Evolutionary conservation across 2,888 invertebrate genomes (phyloP).

Genomic region (Diploptera punctata): DNA sequence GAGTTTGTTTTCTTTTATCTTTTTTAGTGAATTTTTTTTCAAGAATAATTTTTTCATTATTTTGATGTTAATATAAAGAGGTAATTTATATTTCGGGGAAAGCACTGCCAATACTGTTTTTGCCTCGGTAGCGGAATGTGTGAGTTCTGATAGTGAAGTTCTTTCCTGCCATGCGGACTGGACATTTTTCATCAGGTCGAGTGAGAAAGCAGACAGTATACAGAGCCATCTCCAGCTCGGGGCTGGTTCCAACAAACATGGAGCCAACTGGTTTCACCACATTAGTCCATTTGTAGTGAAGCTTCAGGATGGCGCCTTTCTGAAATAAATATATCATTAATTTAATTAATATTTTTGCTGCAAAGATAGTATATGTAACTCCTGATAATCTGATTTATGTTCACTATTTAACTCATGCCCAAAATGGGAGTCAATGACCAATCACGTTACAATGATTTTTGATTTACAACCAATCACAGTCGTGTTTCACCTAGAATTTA

Average conservation of each 20-base stretch:
- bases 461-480: no score
- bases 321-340: conserved; percentile 51
- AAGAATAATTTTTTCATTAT: no score
- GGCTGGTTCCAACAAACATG: conserved; percentile 85
- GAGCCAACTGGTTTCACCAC: conserved; percentile 78
- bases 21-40: no score
- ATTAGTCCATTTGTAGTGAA: conserved; percentile 73
- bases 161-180: conserved; percentile 73
- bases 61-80: no score
- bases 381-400: no score
- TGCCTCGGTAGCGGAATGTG: conserved; percentile 76
- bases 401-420: no score
- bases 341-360: neutral
- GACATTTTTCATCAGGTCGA: conserved; percentile 76
- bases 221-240: conserved; percentile 89
- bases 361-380: no score
- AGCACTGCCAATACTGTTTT: conserved; percentile 80
- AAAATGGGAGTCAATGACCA: no score
- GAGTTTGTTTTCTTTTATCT: no score
- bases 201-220: conserved; percentile 87
- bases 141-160: conserved; percentile 77
- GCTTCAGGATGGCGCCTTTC: conserved; percentile 79
- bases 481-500: no score
- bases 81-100: conserved; percentile 79
- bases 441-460: no score